These are phyloP conservation scores for Ctenomys sociabilis DNA, from an alignment of 2,113 vertebrate genomes.

Conservation along the genomic window DNA sequence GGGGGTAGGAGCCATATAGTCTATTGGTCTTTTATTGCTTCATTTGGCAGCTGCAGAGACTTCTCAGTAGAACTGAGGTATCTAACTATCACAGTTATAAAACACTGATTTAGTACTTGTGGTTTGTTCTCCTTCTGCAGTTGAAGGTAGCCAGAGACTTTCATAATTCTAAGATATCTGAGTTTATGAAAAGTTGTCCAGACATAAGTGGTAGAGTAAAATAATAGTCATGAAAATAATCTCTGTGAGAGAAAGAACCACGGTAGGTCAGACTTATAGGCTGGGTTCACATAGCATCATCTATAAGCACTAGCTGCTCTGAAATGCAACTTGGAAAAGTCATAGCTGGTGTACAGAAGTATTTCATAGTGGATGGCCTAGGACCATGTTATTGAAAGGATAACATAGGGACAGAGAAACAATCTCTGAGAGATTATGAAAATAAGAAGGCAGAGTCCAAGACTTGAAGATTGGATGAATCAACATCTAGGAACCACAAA, in stretches of 20 bases:
- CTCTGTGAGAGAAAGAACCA: not conserved
- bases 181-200: not conserved
- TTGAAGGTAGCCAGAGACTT: not conserved
- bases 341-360: not conserved
- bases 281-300: not conserved
- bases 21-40: not conserved
- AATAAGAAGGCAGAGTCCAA: not conserved
- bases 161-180: slow-evolving; percentile 30
- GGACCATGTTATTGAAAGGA: not conserved
- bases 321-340: not conserved
- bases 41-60: not conserved
- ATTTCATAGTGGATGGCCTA: not conserved
- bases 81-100: not conserved
- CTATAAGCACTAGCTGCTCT: not conserved
- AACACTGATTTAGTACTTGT: not conserved
- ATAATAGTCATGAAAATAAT: not conserved
- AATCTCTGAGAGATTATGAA: not conserved
- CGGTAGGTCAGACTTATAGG: not conserved
- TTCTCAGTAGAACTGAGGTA: not conserved
- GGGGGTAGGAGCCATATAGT: not conserved
- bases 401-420: not conserved
- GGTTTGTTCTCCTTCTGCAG: not conserved
- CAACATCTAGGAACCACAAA: not conserved
- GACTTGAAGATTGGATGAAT: not conserved
- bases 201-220: not conserved